phyloP scores from a whole-genome alignment of 1,140 invertebrate species.

The Listronotus bonariensis region DNA sequence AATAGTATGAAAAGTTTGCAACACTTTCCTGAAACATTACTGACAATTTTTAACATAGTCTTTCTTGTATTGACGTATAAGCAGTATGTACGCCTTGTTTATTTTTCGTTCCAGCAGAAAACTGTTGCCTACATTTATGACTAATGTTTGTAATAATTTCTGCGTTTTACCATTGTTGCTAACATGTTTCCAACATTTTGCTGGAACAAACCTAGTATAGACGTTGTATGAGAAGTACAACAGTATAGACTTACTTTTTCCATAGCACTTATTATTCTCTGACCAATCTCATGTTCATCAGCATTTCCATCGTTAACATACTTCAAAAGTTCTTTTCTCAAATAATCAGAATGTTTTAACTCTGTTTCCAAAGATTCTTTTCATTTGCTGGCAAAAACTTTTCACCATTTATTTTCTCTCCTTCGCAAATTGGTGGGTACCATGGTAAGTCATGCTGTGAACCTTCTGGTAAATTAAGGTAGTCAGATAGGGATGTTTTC shows the following conservation, averaged over 20 bases:
- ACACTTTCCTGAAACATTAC: no score
- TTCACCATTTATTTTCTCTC: constrained; percentile 53
- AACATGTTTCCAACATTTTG: no score
- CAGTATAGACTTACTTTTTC: constrained; percentile 65
- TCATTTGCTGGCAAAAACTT: constrained; percentile 54
- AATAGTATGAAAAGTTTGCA: no score
- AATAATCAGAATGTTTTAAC: constrained; percentile 42
- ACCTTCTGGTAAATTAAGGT: constrained; percentile 63
- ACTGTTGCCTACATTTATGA: no score
- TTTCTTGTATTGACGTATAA: no score
- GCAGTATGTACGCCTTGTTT: no score
- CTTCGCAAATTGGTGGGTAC: constrained; percentile 72
- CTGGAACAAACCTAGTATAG: no score
- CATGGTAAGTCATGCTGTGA: constrained; percentile 73
- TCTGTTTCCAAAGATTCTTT: constrained; percentile 45
- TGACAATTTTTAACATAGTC: no score
- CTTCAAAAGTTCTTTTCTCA: constrained; percentile 59
- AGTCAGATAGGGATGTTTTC: constrained; percentile 60
- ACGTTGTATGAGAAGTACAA: no score
- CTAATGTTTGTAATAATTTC: no score
- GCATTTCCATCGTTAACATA: constrained; percentile 62
- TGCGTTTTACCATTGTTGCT: no score
- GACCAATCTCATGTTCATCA: constrained; percentile 73
- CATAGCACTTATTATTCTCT: constrained; percentile 72
- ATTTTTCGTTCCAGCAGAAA: no score